Evolutionary conservation across 2,797 vertebrate species (phyloP), one percentile per base, ranked within the genome.

Genomic region (Poeciliopsis presidionis): DNA sequence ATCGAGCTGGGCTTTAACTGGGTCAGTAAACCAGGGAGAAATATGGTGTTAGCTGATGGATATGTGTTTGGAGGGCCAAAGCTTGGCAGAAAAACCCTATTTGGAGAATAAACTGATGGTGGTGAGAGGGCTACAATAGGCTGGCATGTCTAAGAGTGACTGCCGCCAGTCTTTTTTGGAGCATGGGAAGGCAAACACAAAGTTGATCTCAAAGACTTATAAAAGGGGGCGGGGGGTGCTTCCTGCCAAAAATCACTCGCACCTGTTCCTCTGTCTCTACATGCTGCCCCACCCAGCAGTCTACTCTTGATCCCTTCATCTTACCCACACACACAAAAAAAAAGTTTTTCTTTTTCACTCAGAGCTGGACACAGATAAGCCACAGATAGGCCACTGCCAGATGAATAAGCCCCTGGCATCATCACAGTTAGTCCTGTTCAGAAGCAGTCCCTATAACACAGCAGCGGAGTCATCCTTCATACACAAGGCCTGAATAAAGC

Each of bases 111-210:
- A 80, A 88, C 85, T 88, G 72, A 81, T 76, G 82, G 73, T 81
- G 61, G 86, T 89, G 65, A 81, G 74, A 65, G 72, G 86, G 79
- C 83, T 84, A 91, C 91, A 91, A 88, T 84, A 82, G 86, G 81
- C 81, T 89, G 90, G 89, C 88, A 61, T 85, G 87, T 90, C 82
- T 72, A 70, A 53, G 1, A 59, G 78, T 70, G 79, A 76, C 79
- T 84, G 85, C 81, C 90, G 93, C 92, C 92, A 93, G 91, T 88
- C 86, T 83, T 46, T 81, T 80, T 82, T 81, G 88, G 85, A 93
- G 91, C 94, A 94, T 95, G 95, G 95, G 95, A 96, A 96, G 90
- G 88, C 95, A 95, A 95, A 96, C 95, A 95, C 80, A 85, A 86
- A 84, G 75, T 73, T 78, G 78, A 91, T 96, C 95, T 93, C 95